Base-by-base conservation (phyloP, 1,140 invertebrate species). In the Drosophila nikananu region DNA sequence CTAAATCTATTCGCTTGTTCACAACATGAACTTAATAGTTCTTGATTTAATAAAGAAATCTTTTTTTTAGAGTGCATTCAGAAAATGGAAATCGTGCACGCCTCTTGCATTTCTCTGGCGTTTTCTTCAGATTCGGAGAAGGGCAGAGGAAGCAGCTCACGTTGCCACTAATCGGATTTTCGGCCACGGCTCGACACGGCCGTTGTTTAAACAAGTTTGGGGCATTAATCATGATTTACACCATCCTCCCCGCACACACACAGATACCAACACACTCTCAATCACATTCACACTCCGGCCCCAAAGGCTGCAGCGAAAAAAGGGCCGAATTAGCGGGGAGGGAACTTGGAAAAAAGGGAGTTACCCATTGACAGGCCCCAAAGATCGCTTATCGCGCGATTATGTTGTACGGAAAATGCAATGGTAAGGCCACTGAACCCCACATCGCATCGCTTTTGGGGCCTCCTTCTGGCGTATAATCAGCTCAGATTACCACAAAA, bases 201-300 rank as follows among this genome's bases (percentile, higher is more conserved):
- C 57, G 83, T 81, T 87, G 81, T 87, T 89, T 87, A 90, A 87
- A 87, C 84, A 87, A 89, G 84, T 87, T 87, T 87, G 68, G 70
- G 76, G 84, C 84, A 87, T 87, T 87, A 89, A 87, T 90, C 84
- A 87, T 89, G 84, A 83, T 87, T 89, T 90, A 87, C 86, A 78
- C 77, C 77, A 76, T 48, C 67, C 57, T 63, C 68, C 23, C 39
- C 13, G 19, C 52, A 21, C 51, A 19, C 30, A 13, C 27, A 63
- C 65, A 63, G 27, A 62, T 32, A 48, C 39, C 55, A 35, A 58
- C 62, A 75, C 62, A 54, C 77, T 46, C 61, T 46, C 57, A 64
- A 60, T 78, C 58, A 52, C 62, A 78, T 60, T 59, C 57, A 60
- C 39, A 65, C 77, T 49, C 70, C 35, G 44, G 37, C 19, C 48